A percentile compares a stretch with the other conserved stretches of the same genome.
Evolutionary conservation across 2,888 invertebrate species (phyloP).

Genomic region (Pyrocoelia pectoralis): DNA sequence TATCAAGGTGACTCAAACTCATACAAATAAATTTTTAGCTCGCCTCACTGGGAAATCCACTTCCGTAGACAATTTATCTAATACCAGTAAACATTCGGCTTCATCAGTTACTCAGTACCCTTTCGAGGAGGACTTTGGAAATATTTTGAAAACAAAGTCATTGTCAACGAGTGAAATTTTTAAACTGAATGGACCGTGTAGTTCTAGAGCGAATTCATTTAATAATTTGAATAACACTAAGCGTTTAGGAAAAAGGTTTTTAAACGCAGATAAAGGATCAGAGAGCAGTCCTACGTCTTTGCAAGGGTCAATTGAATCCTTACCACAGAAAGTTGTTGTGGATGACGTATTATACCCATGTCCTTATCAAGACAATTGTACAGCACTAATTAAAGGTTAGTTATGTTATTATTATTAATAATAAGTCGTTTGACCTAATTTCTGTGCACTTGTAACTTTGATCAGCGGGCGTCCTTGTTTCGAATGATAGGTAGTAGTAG

Average conservation of each 20-base stretch:
- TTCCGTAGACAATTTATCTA: constrained; percentile 61
- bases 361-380: constrained; percentile 50
- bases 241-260: constrained; percentile 35
- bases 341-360: constrained; percentile 46
- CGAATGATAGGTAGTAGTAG: no score
- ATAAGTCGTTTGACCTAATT: no score
- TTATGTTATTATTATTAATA: background rate
- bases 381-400: constrained; percentile 46
- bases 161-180: constrained; percentile 62
- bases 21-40: constrained; percentile 62
- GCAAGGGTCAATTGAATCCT: constrained; percentile 54
- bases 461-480: no score
- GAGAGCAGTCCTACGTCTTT: constrained; percentile 48
- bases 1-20: constrained; percentile 56
- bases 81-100: constrained; percentile 27
- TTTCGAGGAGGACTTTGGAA: constrained; percentile 35
- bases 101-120: constrained; percentile 5
- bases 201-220: constrained; percentile 50
- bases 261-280: constrained; percentile 28
- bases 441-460: no score
- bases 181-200: constrained; percentile 46
- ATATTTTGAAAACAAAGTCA: constrained; percentile 56
- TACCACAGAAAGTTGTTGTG: constrained; percentile 36
- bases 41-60: constrained; percentile 62
- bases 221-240: constrained; percentile 43